Conservation (phyloP, 2,888 invertebrate species). For the Lycophotia porphyrea region DNA sequence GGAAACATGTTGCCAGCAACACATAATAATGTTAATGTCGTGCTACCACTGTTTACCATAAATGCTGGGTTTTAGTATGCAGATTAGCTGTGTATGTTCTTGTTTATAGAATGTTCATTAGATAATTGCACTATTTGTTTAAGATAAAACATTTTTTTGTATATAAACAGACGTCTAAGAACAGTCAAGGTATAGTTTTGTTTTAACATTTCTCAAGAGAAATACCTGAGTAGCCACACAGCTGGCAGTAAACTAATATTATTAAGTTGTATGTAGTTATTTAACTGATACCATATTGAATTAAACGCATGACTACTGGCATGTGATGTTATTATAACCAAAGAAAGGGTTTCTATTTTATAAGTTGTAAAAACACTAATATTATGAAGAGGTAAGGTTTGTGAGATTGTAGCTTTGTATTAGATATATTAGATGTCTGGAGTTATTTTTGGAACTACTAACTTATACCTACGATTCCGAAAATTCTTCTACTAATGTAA, state of each 20-base stretch:
- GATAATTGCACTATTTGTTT: conserved; percentile 52
- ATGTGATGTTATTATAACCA: conserved; percentile 33
- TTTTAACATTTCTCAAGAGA: conserved; percentile 13
- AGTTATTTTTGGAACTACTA: not conserved
- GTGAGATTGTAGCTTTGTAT: not conserved
- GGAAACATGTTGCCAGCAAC: conserved; percentile 2
- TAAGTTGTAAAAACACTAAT: no score
- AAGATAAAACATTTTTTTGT: conserved; percentile 31
- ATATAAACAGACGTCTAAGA: conserved; percentile 13
- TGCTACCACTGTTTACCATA: conserved; percentile 24
- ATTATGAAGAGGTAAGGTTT: not conserved
- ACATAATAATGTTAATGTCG: conserved; percentile 3
- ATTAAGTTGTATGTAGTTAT: not conserved
- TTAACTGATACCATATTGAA: conserved; percentile 15
- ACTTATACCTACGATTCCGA: not conserved
- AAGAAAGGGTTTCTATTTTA: conserved; percentile 9
- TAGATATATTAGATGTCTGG: no score
- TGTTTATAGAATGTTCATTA: conserved; percentile 43
- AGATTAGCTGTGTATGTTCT: conserved; percentile 62
- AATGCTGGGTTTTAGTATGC: conserved; percentile 46
- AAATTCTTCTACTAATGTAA: not conserved
- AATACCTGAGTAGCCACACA: conserved; percentile 10
- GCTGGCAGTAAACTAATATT: not conserved
- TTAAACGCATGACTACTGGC: conserved; percentile 12
- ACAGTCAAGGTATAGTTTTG: conserved; percentile 2